A percentile compares a stretch with the other conserved stretches of the same genome.
phyloP scores from a whole-genome alignment of 1,140 invertebrate genomes.

The Babylonia areolata region DNA sequence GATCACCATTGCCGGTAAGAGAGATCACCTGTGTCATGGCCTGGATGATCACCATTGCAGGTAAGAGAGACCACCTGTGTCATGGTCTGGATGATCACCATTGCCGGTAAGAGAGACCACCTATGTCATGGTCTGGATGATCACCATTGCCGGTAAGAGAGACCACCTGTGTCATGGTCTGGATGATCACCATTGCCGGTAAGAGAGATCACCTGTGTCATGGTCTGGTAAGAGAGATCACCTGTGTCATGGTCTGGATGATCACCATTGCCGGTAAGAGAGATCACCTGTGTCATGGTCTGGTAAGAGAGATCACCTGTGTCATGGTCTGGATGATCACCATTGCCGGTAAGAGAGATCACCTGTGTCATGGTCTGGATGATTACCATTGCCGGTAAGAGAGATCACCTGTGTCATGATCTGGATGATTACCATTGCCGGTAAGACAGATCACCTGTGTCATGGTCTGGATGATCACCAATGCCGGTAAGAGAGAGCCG shows the following conservation, averaged over 20 bases:
- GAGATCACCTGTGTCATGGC: conserved; percentile 93
- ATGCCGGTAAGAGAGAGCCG: conserved; percentile 79
- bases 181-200: conserved; percentile 89
- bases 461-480: conserved; percentile 94
- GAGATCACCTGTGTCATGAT: conserved; percentile 93
- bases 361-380: conserved; percentile 95
- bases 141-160: conserved; percentile 83
- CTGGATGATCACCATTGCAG: conserved; percentile 91
- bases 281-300: conserved; percentile 92
- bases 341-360: conserved; percentile 80
- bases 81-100: conserved; percentile 94
- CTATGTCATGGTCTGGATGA: conserved; percentile 94
- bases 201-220: conserved; percentile 88
- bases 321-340: conserved; percentile 95
- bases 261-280: conserved; percentile 85
- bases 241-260: conserved; percentile 94
- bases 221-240: conserved; percentile 90
- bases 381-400: conserved; percentile 84
- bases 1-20: conserved; percentile 84
- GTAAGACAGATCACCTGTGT: conserved; percentile 87
- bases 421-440: conserved; percentile 91
- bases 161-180: conserved; percentile 92
- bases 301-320: conserved; percentile 91
- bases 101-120: conserved; percentile 81
- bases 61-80: conserved; percentile 86